Evolutionary conservation across 2,113 vertebrate genomes (phyloP).

Genomic region (Ageneiosus marmoratus): DNA sequence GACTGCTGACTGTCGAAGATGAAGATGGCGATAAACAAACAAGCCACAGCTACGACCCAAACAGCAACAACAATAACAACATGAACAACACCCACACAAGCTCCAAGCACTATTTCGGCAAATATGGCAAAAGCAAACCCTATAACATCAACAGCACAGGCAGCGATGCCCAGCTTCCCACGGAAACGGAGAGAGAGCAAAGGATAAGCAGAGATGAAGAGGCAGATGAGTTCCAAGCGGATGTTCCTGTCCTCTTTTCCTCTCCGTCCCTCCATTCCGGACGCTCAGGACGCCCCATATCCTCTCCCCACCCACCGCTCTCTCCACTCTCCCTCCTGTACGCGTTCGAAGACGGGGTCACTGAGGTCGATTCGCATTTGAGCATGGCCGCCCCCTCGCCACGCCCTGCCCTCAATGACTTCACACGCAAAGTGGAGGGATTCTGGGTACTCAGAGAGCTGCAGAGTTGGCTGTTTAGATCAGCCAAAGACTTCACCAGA

Average conservation of each 20-base stretch:
- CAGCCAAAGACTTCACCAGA: constrained; percentile 94
- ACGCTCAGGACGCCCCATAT: constrained; percentile 66
- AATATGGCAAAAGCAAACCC: constrained; percentile 21
- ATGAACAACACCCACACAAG: constrained; percentile 31
- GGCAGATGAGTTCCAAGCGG: constrained; percentile 5
- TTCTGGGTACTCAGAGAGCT: constrained; percentile 96
- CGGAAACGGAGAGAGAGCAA: constrained; percentile 46
- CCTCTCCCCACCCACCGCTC: constrained; percentile 66
- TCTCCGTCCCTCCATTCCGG: constrained; percentile 48
- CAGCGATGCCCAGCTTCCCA: constrained; percentile 5
- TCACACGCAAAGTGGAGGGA: constrained; percentile 92
- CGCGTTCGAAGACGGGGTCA: constrained; percentile 59
- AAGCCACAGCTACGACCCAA: constrained; percentile 61
- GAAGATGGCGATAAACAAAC: constrained; percentile 53
- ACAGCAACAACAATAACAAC: constrained; percentile 42
- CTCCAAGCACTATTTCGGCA: constrained; percentile 32
- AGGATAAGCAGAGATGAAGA: constrained; percentile 19
- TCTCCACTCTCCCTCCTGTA: constrained; percentile 74
- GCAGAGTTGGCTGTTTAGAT: constrained; percentile 96
- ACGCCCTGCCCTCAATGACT: constrained; percentile 77
- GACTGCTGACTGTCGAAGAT: constrained; percentile 65
- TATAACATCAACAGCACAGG: constrained; percentile 19
- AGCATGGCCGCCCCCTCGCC: constrained; percentile 62
- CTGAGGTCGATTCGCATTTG: constrained; percentile 66
- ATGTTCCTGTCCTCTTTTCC: constrained; percentile 52